Base-by-base conservation (phyloP, 2,888 invertebrate species). In the Thera obeliscata region DNA sequence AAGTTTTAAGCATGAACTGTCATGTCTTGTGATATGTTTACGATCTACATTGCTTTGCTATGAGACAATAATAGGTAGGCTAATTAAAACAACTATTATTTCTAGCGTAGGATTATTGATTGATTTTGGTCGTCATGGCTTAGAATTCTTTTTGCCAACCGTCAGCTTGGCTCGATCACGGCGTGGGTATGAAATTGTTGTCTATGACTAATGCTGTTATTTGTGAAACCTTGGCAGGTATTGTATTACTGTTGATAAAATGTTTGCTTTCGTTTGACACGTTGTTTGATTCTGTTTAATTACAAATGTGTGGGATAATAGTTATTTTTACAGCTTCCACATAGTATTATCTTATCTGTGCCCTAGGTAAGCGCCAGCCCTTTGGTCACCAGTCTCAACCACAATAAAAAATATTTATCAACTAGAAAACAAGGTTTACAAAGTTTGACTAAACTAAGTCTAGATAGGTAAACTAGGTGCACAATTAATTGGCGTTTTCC, bases 131-230 rank as follows among this genome's bases (percentile, higher is more conserved):
- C 59, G 38, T 56, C 41, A 41, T 57, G 48, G 38, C 36, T 6
- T 8, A 33, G 48, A 48, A 48, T 55, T 63, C 5, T 72, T 64
- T 64, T n/a, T 71, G 69, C 64, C 69, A 74, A 63, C 58, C 59
- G 56, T 58, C 52, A 59, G 69, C 69, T 87, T 88, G 89, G 88
- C 87, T 82, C 85, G 73, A 67, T 69, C 56, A 65, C 67, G 74
- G 88, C 90, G 89, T 89, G 88, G 87, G 88, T 76, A 78, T 79
- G 74, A 73, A 61, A 78, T 81, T 86, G 86, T 88, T 90, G 84
- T 78, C 81, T 76, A 79, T 91, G 91, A 91, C 87, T 90, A 90
- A 90, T 81, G 70, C 73, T 68, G 86, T 83, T 90, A 88, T 90
- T 90, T 88, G 81, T 71, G 79, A 82, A 81, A 81, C 80, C 81